phyloP scores from a whole-genome alignment of 2,888 invertebrate species.

The Andrena haemorrhoa region DNA sequence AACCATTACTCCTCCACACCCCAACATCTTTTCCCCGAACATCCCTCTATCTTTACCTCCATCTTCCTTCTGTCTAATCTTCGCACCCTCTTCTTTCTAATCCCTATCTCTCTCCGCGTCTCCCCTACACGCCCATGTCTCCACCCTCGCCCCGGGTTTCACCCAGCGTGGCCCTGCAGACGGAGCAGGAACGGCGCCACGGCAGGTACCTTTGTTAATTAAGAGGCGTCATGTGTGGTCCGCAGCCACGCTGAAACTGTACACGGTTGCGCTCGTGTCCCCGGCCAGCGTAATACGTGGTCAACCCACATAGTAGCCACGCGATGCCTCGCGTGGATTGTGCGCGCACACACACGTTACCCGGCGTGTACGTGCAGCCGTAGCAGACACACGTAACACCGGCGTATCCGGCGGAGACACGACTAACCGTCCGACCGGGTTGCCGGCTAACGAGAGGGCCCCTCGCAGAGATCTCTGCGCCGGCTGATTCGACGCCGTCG shows the following conservation, averaged over 20 bases:
- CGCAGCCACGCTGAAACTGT: constrained; percentile 61
- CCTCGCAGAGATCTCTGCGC: constrained; percentile 55
- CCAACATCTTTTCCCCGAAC: no score
- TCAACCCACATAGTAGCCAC: constrained; percentile 65
- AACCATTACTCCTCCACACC: no score
- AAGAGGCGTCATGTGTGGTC: constrained; percentile 81
- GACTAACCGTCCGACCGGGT: constrained; percentile 61
- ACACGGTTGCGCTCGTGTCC: constrained; percentile 60
- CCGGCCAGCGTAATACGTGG: constrained; percentile 66
- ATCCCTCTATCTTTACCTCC: no score
- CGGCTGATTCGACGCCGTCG: constrained; percentile 63
- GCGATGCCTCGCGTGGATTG: constrained; percentile 44
- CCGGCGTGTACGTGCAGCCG: not conserved
- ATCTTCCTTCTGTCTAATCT: constrained; percentile 14
- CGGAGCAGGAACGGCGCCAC: constrained; percentile 38
- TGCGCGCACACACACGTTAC: constrained; percentile 4
- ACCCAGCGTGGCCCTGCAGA: not conserved
- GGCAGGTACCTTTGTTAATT: constrained; percentile 79
- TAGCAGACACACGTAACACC: not conserved
- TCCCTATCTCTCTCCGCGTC: not conserved
- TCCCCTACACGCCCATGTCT: not conserved
- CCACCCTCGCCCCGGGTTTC: not conserved
- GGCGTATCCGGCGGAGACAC: constrained; percentile 58
- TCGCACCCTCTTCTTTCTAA: constrained; percentile 4
- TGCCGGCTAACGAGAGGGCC: constrained; percentile 65